A percentile compares a stretch with the other conserved stretches of the same genome.
Conservation (phyloP, 2,113 vertebrate species). For the Poeciliopsis occidentalis region DNA sequence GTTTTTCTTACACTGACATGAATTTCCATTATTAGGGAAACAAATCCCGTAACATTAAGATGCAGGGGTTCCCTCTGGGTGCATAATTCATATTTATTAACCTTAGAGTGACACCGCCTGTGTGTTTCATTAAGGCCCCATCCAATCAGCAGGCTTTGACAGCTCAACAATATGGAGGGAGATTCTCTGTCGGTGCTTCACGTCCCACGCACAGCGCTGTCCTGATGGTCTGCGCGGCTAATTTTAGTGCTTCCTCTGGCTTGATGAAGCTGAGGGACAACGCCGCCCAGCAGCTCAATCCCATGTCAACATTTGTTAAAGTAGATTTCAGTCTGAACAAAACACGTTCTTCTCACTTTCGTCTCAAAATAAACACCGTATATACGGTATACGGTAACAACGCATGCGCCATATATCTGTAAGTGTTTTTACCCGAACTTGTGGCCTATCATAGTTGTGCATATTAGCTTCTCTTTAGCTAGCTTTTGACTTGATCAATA, state of each 20-base stretch:
- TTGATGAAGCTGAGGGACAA: not conserved
- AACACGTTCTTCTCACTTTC: not conserved
- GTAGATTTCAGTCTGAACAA: not conserved
- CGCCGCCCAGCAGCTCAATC: not conserved
- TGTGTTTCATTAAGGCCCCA: conserved; percentile 1
- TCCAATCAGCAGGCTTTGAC: conserved; percentile 30
- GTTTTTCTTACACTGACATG: not conserved
- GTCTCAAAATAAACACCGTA: not conserved
- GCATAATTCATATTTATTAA: conserved; percentile 17
- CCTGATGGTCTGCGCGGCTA: conserved; percentile 3
- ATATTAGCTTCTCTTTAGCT: too few relatives aligned
- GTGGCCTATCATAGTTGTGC: not conserved
- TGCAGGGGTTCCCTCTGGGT: not conserved
- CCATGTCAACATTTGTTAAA: not conserved
- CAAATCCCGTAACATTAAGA: not conserved
- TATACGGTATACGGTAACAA: not conserved
- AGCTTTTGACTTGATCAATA: too few relatives aligned
- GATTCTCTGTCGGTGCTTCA: conserved; percentile 26
- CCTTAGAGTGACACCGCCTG: conserved; percentile 31
- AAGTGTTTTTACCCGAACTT: not conserved
- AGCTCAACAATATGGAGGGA: conserved; percentile 39
- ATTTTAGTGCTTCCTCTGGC: not conserved
- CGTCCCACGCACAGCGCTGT: conserved; percentile 17
- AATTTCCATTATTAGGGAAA: not conserved
- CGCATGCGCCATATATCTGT: not conserved